A percentile compares a stretch with the other conserved stretches of the same genome.
Evolutionary conservation across 1,140 invertebrate species (phyloP).

Genomic region (Atta colombica): DNA sequence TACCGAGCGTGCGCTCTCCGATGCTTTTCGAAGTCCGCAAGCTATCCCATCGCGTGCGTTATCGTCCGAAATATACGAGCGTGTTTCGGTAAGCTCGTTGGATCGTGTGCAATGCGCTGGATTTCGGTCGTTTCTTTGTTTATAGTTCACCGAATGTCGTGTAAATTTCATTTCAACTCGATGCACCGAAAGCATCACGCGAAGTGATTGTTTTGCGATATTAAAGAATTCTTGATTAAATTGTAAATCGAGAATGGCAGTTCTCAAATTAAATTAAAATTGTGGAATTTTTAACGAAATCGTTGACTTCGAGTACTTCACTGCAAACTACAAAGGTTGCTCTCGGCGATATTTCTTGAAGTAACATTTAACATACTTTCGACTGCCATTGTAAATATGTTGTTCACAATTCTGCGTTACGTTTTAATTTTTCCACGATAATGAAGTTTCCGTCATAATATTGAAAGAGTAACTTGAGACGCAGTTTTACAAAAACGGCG

Average conservation of each 20-base stretch:
- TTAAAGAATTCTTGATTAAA: conserved; percentile 23
- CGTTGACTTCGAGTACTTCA: background rate
- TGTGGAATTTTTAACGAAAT: background rate
- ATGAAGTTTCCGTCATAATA: background rate
- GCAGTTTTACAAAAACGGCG: background rate
- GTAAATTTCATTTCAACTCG: background rate
- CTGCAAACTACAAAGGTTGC: background rate
- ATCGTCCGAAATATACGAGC: conserved; percentile 55
- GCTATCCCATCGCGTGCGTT: conserved; percentile 14
- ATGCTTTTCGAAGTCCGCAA: background rate
- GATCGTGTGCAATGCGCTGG: background rate
- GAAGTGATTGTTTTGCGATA: background rate
- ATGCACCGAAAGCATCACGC: background rate
- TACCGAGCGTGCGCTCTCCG: background rate
- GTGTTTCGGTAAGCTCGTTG: conserved; percentile 5
- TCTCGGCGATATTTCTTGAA: background rate
- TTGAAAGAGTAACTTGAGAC: conserved; percentile 5
- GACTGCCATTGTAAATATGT: background rate
- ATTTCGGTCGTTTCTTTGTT: conserved; percentile 2
- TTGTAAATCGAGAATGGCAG: background rate
- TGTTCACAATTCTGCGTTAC: background rate
- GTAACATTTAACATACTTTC: background rate
- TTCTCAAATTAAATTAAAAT: background rate
- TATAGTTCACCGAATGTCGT: background rate
- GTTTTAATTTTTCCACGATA: background rate